Evolutionary conservation across 1,140 invertebrate species (phyloP).

Genomic region (Teleogryllus occipitalis): DNA sequence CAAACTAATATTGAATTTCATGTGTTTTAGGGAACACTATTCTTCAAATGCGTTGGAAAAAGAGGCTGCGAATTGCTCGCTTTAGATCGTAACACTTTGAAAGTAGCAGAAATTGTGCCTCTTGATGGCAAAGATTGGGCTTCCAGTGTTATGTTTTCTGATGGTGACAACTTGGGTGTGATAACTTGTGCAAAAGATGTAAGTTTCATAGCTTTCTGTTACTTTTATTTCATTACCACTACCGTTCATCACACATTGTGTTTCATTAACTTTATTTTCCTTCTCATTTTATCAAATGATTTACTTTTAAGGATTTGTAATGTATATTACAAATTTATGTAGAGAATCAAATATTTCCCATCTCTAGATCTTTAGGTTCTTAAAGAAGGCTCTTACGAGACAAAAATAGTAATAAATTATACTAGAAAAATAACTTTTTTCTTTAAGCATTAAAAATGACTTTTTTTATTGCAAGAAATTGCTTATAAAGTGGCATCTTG

Average conservation of each 20-base stretch:
- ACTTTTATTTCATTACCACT: not conserved
- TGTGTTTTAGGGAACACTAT: slow-evolving; percentile 45
- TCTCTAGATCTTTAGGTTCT: too few relatives aligned
- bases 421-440: too few relatives aligned
- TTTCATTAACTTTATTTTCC: not conserved
- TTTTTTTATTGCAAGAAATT: too few relatives aligned
- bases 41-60: slow-evolving; percentile 36
- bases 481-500: too few relatives aligned
- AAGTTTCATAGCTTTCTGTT: slow-evolving; percentile 33
- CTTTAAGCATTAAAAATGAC: too few relatives aligned
- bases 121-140: slow-evolving; percentile 53
- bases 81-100: slow-evolving; percentile 39
- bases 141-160: slow-evolving; percentile 70
- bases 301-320: not conserved
- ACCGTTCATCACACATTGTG: not conserved
- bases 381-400: too few relatives aligned
- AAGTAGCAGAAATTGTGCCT: slow-evolving; percentile 38
- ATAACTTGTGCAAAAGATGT: slow-evolving; percentile 74
- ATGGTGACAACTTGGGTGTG: slow-evolving; percentile 73
- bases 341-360: too few relatives aligned
- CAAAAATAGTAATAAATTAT: too few relatives aligned
- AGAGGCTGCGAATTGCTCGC: slow-evolving; percentile 35
- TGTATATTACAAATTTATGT: too few relatives aligned
- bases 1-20: not conserved
- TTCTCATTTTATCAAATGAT: not conserved